phyloP scores from a whole-genome alignment of 37 sponge, comb jelly and placozoan genomes.

The Chondrilla cf. caribensis region DNA sequence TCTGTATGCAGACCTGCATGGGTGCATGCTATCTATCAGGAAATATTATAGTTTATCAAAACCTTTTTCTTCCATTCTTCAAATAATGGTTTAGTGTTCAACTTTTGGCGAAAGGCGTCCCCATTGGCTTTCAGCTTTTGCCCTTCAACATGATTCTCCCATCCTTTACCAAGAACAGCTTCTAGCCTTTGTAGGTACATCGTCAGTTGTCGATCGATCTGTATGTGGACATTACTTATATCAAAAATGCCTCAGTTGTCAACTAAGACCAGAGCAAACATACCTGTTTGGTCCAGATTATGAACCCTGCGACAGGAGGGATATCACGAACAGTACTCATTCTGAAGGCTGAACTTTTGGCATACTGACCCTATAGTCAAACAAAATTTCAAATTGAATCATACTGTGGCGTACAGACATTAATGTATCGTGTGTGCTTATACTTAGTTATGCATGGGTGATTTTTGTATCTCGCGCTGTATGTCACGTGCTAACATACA shows the following conservation, averaged over 20 bases:
- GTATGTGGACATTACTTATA: neutral
- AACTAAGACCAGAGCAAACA: no score
- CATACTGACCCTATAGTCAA: conserved; percentile 74
- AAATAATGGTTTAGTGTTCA: conserved; percentile 88
- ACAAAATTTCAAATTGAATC: neutral
- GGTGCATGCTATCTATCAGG: no score
- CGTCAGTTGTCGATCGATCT: conserved; percentile 91
- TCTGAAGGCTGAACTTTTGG: conserved; percentile 72
- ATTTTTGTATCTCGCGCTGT: no score
- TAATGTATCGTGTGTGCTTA: no score
- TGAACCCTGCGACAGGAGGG: conserved; percentile 95
- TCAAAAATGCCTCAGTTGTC: no score
- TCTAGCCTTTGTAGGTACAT: conserved; percentile 90
- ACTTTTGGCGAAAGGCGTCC: conserved; percentile 89
- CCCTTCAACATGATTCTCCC: conserved; percentile 94
- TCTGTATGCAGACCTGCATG: no score
- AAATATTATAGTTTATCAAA: no score
- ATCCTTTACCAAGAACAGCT: conserved; percentile 90
- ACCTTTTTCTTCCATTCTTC: conserved; percentile 65
- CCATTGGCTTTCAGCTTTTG: conserved; percentile 94
- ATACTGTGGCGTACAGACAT: no score
- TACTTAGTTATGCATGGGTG: no score
- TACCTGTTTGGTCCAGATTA: conserved; percentile 98
- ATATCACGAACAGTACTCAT: conserved; percentile 81
- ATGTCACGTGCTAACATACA: no score